Percentiles rank a stretch among this genome's conserved stretches.
Conservation (phyloP, 2,113 vertebrate genomes). For the Vulpes lagopus region DNA sequence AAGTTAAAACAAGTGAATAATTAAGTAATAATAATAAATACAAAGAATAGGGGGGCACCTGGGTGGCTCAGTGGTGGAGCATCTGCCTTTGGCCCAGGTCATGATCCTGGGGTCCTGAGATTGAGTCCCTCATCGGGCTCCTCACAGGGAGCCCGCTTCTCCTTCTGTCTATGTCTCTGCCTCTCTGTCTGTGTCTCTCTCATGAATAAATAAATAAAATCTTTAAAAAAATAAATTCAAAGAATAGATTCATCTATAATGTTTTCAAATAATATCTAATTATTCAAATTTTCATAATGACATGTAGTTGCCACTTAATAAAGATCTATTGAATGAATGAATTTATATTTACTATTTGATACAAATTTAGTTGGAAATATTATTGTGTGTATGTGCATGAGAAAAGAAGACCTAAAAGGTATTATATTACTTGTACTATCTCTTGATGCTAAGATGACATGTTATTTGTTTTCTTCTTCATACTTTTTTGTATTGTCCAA, state of each 20-base stretch:
- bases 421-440: background rate
- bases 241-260: background rate
- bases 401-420: background rate
- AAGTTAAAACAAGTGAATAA: background rate
- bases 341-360: background rate
- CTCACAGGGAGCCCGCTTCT: no score
- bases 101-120: no score
- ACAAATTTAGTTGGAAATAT: background rate
- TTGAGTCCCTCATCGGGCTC: no score
- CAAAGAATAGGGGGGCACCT: background rate
- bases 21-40: background rate
- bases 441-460: background rate
- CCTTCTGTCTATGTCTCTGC: no score
- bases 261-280: conserved; percentile 12
- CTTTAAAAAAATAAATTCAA: background rate
- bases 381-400: background rate
- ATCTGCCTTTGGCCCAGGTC: no score
- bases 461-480: background rate
- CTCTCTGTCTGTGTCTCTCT: no score
- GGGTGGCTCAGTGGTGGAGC: no score
- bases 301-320: background rate
- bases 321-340: background rate
- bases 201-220: no score
- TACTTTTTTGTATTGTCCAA: background rate
- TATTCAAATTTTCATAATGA: background rate